These are phyloP conservation scores for Austrolebias charrua DNA, from an alignment of 2,797 vertebrate species.

Conservation along the genomic window DNA sequence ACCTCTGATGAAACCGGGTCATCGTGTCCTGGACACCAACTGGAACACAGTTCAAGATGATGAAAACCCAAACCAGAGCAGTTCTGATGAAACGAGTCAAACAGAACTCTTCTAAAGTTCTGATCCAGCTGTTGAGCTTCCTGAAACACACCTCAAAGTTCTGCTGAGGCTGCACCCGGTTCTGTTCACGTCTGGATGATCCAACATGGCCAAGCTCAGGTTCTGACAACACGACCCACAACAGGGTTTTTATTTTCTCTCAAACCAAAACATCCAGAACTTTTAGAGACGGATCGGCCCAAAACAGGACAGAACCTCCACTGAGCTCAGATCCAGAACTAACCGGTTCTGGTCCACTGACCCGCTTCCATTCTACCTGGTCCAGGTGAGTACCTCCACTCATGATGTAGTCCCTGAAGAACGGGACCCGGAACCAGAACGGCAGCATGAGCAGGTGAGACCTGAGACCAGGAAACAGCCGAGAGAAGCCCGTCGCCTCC, in stretches of 20 bases:
- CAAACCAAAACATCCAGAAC: background rate
- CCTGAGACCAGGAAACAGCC: constrained; percentile 85
- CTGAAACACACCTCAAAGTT: too few species aligned
- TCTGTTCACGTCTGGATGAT: background rate
- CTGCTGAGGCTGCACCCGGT: too few species aligned
- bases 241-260: too few species aligned
- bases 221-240: background rate
- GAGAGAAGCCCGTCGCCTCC: constrained; percentile 76
- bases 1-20: constrained; percentile 4
- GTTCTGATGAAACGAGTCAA: too few species aligned
- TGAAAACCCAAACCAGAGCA: background rate
- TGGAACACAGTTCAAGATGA: background rate
- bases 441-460: constrained; percentile 85
- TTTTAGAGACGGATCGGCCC: background rate
- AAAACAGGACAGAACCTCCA: too few species aligned
- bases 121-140: too few species aligned
- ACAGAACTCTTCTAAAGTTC: too few species aligned
- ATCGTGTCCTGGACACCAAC: background rate
- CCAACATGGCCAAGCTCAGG: background rate
- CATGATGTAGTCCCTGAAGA: constrained; percentile 92
- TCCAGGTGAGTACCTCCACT: constrained; percentile 71
- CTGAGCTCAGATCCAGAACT: too few species aligned
- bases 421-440: constrained; percentile 86
- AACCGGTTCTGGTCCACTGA: too few species aligned
- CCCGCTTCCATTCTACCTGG: too few species aligned